A percentile compares a stretch with the other conserved stretches of the same genome.
These are phyloP conservation scores for Arnoldichthys spilopterus DNA, from an alignment of 2,797 vertebrate species.

Conservation along the genomic window DNA sequence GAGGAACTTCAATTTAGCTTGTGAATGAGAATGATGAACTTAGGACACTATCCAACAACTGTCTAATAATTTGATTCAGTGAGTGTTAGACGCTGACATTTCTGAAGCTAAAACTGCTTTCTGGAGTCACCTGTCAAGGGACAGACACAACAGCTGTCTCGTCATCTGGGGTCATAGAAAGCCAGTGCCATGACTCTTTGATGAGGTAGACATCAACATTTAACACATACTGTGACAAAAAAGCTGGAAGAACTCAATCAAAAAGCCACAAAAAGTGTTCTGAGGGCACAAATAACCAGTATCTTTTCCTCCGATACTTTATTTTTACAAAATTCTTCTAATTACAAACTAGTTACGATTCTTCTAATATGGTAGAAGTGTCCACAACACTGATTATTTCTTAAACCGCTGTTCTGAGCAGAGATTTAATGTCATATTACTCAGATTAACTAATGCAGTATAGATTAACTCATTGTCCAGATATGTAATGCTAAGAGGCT, in stretches of 20 bases:
- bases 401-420: too few relatives aligned
- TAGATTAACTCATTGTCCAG: too few relatives aligned
- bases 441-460: too few relatives aligned
- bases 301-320: not conserved
- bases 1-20: constrained; percentile 30
- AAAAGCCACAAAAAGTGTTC: not conserved
- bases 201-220: not conserved
- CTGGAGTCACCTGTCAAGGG: not conserved
- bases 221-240: not conserved
- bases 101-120: not conserved
- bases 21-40: constrained; percentile 25
- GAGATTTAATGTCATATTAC: too few relatives aligned
- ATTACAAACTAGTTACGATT: not conserved
- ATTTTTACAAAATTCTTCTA: not conserved
- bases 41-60: not conserved
- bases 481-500: too few relatives aligned
- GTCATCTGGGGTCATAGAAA: constrained; percentile 1
- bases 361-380: not conserved
- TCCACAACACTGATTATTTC: not conserved
- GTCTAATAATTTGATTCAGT: not conserved
- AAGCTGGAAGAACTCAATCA: not conserved
- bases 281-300: not conserved
- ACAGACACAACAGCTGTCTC: not conserved
- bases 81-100: not conserved
- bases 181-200: not conserved